These are phyloP conservation scores for Subanguina moxae DNA, from an alignment of 1,140 invertebrate genomes.

Conservation along the genomic window DNA sequence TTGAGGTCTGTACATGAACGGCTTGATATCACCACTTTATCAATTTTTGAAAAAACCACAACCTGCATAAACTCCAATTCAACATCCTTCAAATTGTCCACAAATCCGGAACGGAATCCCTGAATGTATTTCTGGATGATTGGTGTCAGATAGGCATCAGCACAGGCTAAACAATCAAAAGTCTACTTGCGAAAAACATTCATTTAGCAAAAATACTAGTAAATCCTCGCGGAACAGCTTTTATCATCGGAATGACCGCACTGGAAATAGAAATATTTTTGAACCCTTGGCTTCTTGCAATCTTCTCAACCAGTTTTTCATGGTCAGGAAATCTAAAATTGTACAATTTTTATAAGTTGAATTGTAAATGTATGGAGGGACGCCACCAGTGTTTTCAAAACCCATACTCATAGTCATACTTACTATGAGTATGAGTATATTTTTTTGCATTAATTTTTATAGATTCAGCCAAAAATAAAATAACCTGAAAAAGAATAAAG, in stretches of 20 bases:
- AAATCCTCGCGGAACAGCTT: constrained; percentile 74
- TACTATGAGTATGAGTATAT: too few species aligned
- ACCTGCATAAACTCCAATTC: constrained; percentile 84
- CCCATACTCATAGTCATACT: too few species aligned
- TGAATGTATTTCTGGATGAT: constrained; percentile 82
- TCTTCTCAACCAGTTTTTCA: constrained; percentile 74
- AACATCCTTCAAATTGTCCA: constrained; percentile 67
- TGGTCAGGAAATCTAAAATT: constrained; percentile 72
- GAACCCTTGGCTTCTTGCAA: constrained; percentile 81
- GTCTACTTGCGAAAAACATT: too few species aligned
- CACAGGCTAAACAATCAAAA: constrained; percentile 69
- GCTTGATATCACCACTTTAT: too few species aligned
- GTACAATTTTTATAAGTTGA: too few species aligned
- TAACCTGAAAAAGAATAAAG: too few species aligned
- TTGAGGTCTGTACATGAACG: too few species aligned
- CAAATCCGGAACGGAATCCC: constrained; percentile 82
- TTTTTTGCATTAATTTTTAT: too few species aligned
- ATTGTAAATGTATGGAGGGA: too few species aligned
- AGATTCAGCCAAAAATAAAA: too few species aligned
- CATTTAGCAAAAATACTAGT: constrained; percentile 61
- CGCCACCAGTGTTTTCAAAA: too few species aligned
- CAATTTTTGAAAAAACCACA: too few species aligned
- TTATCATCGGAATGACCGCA: constrained; percentile 88
- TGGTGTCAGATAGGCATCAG: constrained; percentile 94
- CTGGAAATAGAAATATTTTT: constrained; percentile 86